Percentiles rank a stretch among this genome's conserved stretches.
Conservation (phyloP, 2,888 invertebrate genomes). For the Sinopyrophorus schimmeli region DNA sequence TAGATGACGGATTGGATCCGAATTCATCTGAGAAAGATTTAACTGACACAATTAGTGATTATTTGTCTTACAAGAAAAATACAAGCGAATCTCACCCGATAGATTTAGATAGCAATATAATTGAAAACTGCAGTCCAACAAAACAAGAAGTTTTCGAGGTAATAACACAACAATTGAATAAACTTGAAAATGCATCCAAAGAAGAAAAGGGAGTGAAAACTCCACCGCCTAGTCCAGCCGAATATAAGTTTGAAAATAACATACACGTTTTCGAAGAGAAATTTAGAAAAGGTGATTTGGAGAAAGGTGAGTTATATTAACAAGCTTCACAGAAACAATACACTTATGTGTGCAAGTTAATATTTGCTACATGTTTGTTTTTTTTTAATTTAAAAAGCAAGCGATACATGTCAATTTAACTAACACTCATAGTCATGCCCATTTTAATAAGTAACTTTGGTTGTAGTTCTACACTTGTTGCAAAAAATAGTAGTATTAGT, state of each 20-base stretch:
- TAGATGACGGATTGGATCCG: conserved; percentile 19
- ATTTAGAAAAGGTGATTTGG: conserved; percentile 31
- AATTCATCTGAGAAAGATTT: conserved; percentile 44
- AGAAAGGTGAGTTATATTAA: conserved; percentile 26
- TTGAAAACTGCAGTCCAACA: conserved; percentile 5
- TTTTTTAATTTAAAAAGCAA: conserved; percentile 15
- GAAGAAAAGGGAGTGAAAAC: conserved; percentile 42
- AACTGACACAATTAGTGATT: conserved; percentile 45
- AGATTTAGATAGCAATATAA: conserved; percentile 16
- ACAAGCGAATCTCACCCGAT: conserved; percentile 24
- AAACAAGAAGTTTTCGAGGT: conserved; percentile 43
- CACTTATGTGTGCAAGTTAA: conserved; percentile 3
- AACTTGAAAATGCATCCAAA: conserved; percentile 41
- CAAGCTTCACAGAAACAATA: not conserved
- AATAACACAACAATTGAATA: conserved; percentile 49
- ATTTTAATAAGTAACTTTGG: conserved; percentile 47
- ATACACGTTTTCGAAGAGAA: conserved; percentile 34
- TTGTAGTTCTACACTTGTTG: too few relatives aligned
- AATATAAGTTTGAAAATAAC: conserved; percentile 42
- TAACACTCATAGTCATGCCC: conserved; percentile 46
- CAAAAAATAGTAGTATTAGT: conserved; percentile 11
- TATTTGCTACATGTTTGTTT: not conserved
- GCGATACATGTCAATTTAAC: conserved; percentile 9
- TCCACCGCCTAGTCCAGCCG: conserved; percentile 53
- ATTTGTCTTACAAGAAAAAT: conserved; percentile 38